Percentiles rank a stretch among this genome's conserved stretches.
Evolutionary conservation across 2,113 vertebrate species (phyloP).

Genomic region (Lepus europaeus): DNA sequence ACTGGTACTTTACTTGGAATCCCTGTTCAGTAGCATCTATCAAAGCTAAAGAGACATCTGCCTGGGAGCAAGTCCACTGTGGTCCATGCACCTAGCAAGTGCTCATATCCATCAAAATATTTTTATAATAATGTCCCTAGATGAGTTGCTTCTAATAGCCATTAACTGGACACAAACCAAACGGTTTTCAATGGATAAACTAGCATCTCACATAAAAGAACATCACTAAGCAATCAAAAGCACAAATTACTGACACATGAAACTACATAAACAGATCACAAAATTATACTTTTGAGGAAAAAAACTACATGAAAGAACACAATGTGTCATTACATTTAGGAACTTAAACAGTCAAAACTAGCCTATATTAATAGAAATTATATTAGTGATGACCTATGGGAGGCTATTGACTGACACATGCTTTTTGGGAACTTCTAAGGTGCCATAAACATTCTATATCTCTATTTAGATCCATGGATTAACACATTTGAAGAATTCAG

Average conservation of each 20-base stretch:
- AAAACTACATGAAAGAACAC: not conserved
- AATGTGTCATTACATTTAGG: not conserved
- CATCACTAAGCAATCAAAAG: not conserved
- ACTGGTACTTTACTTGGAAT: too few relatives aligned
- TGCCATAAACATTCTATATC: not conserved
- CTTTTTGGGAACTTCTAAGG: too few relatives aligned
- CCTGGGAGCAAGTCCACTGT: not conserved
- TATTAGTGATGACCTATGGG: not conserved
- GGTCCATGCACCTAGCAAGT: not conserved
- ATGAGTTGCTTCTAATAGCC: not conserved
- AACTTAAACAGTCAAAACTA: not conserved
- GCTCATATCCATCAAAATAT: not conserved
- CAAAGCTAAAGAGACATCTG: accelerated
- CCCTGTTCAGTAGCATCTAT: too few relatives aligned
- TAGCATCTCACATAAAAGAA: not conserved
- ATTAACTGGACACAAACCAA: not conserved
- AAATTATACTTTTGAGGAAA: not conserved
- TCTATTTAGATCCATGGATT: not conserved
- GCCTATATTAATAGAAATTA: not conserved
- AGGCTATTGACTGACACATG: not conserved
- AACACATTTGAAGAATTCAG: not conserved
- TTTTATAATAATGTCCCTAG: not conserved
- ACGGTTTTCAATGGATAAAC: not conserved
- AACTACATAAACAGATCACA: not conserved
- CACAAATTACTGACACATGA: not conserved